Conservation (phyloP, 1,140 invertebrate species). For the Coboldia fuscipes region DNA sequence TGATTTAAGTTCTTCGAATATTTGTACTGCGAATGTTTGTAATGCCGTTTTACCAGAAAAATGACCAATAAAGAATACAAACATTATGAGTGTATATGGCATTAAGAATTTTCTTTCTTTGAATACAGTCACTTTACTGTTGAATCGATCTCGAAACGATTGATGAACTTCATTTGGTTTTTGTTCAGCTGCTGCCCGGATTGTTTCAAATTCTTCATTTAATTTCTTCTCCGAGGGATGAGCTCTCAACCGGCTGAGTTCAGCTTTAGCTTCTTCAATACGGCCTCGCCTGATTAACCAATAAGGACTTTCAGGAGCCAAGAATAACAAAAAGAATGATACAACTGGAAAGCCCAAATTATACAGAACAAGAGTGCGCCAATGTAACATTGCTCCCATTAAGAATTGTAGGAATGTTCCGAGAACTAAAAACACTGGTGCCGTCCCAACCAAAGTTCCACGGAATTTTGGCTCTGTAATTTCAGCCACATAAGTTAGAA, state of each 20-base stretch:
- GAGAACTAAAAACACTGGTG: conserved; percentile 44
- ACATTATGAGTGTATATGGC: conserved; percentile 37
- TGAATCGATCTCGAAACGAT: no score
- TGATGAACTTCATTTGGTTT: no score
- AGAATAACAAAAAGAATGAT: conserved; percentile 35
- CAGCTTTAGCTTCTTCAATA: conserved; percentile 31
- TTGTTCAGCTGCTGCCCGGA: no score
- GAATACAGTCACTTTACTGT: no score
- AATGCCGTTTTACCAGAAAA: conserved; percentile 49
- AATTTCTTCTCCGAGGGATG: conserved; percentile 27
- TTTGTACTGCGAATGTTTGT: conserved; percentile 45
- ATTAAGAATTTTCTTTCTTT: conserved; percentile 30
- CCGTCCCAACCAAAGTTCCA: conserved; percentile 47
- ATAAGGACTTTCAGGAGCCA: conserved; percentile 56
- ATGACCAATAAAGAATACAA: conserved; percentile 41
- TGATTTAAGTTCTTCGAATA: conserved; percentile 40
- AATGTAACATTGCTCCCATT: conserved; percentile 39
- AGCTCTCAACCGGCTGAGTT: conserved; percentile 43
- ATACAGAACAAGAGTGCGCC: conserved; percentile 43
- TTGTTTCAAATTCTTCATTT: no score
- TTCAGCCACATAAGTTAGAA: conserved; percentile 59
- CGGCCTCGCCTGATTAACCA: conserved; percentile 43
- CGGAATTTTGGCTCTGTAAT: conserved; percentile 53
- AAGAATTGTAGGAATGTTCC: conserved; percentile 48
- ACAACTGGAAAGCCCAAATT: conserved; percentile 41